Conservation (phyloP, 2,888 invertebrate genomes). For the Eristalinus sepulchralis region DNA sequence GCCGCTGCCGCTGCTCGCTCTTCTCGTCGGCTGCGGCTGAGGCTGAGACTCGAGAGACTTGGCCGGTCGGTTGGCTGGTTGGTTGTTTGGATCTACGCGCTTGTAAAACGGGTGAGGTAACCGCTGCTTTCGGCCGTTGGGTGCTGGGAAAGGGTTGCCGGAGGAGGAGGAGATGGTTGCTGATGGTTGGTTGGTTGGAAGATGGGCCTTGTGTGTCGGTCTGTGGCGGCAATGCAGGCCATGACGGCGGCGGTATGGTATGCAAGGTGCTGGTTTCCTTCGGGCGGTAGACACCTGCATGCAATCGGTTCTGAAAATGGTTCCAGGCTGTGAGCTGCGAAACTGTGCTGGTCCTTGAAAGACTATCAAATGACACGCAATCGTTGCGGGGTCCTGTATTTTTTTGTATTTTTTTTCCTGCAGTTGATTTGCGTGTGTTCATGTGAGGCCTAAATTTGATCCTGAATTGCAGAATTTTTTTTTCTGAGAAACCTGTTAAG, state of each 20-base stretch:
- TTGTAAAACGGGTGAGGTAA: constrained; percentile 66
- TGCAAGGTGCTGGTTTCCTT: constrained; percentile 63
- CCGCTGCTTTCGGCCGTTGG: constrained; percentile 7
- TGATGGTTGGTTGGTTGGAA: constrained; percentile 2
- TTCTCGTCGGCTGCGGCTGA: background rate
- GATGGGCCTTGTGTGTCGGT: constrained; percentile 33
- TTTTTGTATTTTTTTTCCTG: background rate
- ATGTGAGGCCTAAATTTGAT: constrained; percentile 46
- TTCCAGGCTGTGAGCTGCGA: constrained; percentile 53
- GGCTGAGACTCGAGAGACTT: constrained; percentile 15
- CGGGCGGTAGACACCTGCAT: constrained; percentile 67
- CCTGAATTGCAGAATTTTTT: constrained; percentile 15
- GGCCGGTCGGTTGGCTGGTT: background rate
- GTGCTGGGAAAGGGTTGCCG: background rate
- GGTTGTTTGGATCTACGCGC: constrained; percentile 49
- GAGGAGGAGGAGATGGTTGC: constrained; percentile 13
- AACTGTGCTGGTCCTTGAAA: constrained; percentile 58
- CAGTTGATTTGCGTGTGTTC: background rate
- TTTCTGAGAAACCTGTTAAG: constrained; percentile 50
- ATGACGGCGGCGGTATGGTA: constrained; percentile 48
- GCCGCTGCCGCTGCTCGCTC: background rate
- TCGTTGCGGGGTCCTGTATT: constrained; percentile 34
- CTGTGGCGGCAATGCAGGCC: constrained; percentile 22
- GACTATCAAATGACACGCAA: constrained; percentile 70
- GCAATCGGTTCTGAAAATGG: constrained; percentile 42